These are phyloP conservation scores for Prietella phreatophila DNA, from an alignment of 2,113 vertebrate species.

Conservation along the genomic window DNA sequence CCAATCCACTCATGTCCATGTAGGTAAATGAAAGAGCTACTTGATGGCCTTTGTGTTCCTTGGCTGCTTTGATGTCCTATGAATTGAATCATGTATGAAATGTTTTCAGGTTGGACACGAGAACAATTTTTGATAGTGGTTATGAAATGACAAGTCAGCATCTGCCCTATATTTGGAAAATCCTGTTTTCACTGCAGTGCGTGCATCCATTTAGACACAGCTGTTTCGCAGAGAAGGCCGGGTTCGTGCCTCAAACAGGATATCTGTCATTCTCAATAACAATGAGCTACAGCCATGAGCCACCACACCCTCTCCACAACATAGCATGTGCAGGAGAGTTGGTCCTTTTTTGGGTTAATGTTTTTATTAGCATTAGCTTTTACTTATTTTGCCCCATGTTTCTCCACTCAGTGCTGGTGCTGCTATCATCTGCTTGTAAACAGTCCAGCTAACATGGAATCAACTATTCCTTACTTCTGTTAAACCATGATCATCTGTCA, in stretches of 20 bases:
- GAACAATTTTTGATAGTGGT: background rate
- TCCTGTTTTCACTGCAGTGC: constrained; percentile 30
- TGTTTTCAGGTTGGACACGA: background rate
- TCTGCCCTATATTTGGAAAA: constrained; percentile 15
- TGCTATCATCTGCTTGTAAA: background rate
- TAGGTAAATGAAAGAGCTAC: background rate
- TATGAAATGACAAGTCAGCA: background rate
- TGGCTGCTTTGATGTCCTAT: background rate
- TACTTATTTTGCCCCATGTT: background rate
- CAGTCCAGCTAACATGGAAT: background rate
- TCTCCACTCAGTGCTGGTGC: constrained; percentile 1
- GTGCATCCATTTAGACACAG: constrained; percentile 55
- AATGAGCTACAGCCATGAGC: constrained; percentile 70
- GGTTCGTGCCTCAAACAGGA: constrained; percentile 69
- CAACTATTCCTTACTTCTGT: background rate
- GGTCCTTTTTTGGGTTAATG: constrained; percentile 21
- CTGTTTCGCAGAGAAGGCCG: constrained; percentile 65
- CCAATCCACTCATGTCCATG: background rate
- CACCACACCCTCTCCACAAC: constrained; percentile 60
- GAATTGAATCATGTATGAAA: background rate
- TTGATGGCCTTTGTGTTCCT: background rate
- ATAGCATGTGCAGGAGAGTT: constrained; percentile 30
- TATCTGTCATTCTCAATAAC: constrained; percentile 72
- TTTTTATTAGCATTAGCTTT: constrained; percentile 11
- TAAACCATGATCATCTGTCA: background rate